Evolutionary conservation across 2,113 vertebrate genomes (phyloP).

Genomic region (Isichthys henryi): DNA sequence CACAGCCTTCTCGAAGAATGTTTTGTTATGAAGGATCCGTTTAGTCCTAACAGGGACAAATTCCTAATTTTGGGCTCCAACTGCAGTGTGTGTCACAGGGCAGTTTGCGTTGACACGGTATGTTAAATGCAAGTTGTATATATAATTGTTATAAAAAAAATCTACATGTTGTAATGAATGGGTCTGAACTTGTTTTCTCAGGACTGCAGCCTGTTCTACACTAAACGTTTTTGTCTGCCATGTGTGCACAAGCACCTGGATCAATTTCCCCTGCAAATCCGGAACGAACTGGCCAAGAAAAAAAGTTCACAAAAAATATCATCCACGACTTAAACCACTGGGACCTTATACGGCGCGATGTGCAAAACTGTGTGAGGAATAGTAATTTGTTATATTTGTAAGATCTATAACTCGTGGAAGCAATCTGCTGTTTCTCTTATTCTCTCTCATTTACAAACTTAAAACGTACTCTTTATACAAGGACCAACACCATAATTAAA

Average conservation of each 20-base stretch:
- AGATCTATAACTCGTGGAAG: neutral
- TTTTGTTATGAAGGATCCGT: slow-evolving; percentile 76
- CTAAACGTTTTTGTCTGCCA: slow-evolving; percentile 73
- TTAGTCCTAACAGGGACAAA: slow-evolving; percentile 64
- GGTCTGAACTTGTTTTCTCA: slow-evolving; percentile 39
- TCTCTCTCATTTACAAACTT: neutral
- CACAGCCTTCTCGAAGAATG: slow-evolving; percentile 76
- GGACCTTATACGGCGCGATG: neutral
- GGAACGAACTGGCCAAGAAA: slow-evolving; percentile 67
- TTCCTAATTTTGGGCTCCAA: slow-evolving; percentile 73
- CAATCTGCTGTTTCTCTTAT: neutral
- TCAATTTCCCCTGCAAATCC: slow-evolving; percentile 76
- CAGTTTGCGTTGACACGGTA: slow-evolving; percentile 72
- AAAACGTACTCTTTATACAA: neutral
- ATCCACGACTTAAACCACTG: neutral
- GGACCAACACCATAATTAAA: neutral
- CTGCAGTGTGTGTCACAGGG: slow-evolving; percentile 65
- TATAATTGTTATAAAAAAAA: neutral
- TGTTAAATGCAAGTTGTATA: slow-evolving; percentile 29
- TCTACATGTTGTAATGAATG: neutral
- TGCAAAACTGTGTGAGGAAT: neutral
- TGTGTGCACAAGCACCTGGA: slow-evolving; percentile 69
- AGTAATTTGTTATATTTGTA: neutral
- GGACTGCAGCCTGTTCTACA: slow-evolving; percentile 86
- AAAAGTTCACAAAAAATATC: slow-evolving; percentile 31